These are phyloP conservation scores for Crenichthys baileyi DNA, from an alignment of 2,797 vertebrate species.

Conservation along the genomic window DNA sequence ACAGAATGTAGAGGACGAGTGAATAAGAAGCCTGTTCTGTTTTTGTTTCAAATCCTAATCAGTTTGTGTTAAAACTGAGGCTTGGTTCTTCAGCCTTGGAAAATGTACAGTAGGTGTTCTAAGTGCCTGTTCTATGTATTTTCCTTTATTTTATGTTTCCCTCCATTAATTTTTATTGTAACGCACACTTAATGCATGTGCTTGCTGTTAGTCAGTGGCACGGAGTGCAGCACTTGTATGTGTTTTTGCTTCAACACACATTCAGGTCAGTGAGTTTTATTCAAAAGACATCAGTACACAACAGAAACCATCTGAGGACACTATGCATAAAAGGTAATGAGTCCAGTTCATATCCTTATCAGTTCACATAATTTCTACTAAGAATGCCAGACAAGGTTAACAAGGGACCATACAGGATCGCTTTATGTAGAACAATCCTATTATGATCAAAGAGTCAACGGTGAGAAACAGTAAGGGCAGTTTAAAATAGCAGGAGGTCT, in stretches of 20 bases:
- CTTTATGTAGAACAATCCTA: not conserved
- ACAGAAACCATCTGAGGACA: not conserved
- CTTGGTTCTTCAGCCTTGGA: not conserved
- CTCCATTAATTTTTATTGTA: not conserved
- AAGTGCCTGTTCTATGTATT: no score
- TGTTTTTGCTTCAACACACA: no score
- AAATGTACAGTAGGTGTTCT: no score
- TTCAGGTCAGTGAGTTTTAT: not conserved
- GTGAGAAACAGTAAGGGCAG: constrained; percentile 9
- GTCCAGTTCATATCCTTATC: not conserved
- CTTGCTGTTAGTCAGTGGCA: not conserved
- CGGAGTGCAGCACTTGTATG: no score
- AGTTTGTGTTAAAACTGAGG: not conserved
- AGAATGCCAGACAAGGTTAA: not conserved
- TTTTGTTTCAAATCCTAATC: not conserved
- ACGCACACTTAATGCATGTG: not conserved
- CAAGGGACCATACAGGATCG: not conserved
- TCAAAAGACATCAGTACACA: not conserved
- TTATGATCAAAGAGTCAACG: constrained; percentile 22
- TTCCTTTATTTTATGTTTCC: not conserved
- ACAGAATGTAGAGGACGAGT: not conserved
- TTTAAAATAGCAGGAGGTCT: constrained; percentile 38
- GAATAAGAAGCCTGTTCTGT: not conserved
- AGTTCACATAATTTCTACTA: not conserved
- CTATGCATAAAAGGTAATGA: not conserved